phyloP scores from a whole-genome alignment of 2,797 vertebrate species.

The Oophaga sylvatica region DNA sequence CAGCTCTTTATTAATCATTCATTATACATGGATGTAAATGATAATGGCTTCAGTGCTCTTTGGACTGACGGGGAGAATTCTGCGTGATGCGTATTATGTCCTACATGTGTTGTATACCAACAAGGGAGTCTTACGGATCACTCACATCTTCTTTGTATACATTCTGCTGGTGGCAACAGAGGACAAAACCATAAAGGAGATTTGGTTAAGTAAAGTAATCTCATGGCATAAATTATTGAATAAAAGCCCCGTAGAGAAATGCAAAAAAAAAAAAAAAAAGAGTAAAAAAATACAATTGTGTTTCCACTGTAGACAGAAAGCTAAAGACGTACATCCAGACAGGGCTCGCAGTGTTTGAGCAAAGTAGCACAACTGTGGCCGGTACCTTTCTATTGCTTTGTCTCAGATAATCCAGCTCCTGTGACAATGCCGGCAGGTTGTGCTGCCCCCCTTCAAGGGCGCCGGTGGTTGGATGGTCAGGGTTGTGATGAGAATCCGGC shows the following conservation, averaged over 20 bases:
- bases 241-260: not conserved
- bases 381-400: constrained; percentile 58
- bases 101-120: not conserved
- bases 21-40: constrained; percentile 17
- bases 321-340: not conserved
- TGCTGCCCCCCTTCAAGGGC: constrained; percentile 49
- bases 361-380: not conserved
- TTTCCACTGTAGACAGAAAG: constrained; percentile 7
- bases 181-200: not conserved
- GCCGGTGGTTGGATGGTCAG: constrained; percentile 17
- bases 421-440: constrained; percentile 24
- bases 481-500: constrained; percentile 35
- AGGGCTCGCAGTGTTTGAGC: constrained; percentile 8
- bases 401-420: constrained; percentile 57
- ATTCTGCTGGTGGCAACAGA: not conserved
- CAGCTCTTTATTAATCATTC: not conserved
- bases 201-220: not conserved
- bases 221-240: not conserved
- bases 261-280: not conserved
- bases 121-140: not conserved
- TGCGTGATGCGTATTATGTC: not conserved
- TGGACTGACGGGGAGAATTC: not conserved
- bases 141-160: not conserved
- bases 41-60: not conserved
- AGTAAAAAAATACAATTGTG: not conserved